Evolutionary conservation across 37 sponge, comb jelly and placozoan genomes (phyloP), one percentile per base, ranked within the genome.

Genomic region (Aplysina aerophoba): DNA sequence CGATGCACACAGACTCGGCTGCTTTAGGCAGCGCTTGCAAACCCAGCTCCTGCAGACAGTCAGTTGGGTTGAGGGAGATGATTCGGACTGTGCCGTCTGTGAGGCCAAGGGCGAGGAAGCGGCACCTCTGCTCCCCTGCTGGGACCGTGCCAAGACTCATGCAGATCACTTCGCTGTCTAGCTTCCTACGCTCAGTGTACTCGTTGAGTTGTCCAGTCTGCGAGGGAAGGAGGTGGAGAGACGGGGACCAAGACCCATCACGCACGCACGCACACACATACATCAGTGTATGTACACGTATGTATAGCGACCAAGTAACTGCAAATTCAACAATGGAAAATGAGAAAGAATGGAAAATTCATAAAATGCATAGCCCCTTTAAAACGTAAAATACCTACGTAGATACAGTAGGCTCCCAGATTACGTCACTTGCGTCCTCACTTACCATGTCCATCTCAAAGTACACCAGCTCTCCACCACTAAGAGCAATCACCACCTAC

Each of bases 401-500:
- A 11, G 50, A 3, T 44, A 44, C 3, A 11, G 50, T 8, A 11
- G 6, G 50, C 8, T 8, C 50, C 3, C 6, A 11, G 50, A 44
- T 8, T 44, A 44, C 50, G 8, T 20, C 37, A 0, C 28, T 36
- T 55, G 15, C 30, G 41, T 31, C 59, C 21, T n/a, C 67, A 65
- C 87, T 83, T 41, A 94, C 96, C 84, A 62, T 86, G 59, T 99
- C 95, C 99, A 99, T 99, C 75, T 99, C 99, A 89, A 99, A 99
- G 90, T 99, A 99, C 74, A 99, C 99, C 5, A 99, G 83, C 64
- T 99, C 99, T 54, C 97, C 97, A 27, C 97, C 97, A 61, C 85
- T 91, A 55, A 99, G 89, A 27, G 99, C 95, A 39, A 99, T 95
- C 31, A 97, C 99, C 50, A 97, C 99, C 92, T 87, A 53, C 27